Conservation (phyloP, 2,888 invertebrate species). For the Belgica antarctica region DNA sequence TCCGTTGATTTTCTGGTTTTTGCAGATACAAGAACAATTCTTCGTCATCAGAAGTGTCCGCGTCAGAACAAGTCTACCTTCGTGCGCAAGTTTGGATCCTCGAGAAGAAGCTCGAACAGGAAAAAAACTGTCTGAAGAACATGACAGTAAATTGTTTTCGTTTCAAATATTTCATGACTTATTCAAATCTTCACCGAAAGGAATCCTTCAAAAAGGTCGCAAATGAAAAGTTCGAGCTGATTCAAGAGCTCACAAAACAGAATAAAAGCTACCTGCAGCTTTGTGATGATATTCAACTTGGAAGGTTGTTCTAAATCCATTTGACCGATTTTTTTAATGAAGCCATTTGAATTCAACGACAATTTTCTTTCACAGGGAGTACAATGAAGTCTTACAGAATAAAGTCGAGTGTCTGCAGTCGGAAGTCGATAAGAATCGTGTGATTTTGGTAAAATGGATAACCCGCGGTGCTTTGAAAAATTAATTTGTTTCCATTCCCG, state of each 20-base stretch:
- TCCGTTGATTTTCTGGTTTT: background rate
- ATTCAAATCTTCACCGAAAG: constrained; percentile 5
- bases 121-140: constrained; percentile 49
- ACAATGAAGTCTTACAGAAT: background rate
- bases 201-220: constrained; percentile 50
- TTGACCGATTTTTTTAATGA: background rate
- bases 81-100: constrained; percentile 51
- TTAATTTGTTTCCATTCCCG: background rate
- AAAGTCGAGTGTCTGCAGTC: constrained; percentile 10
- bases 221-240: constrained; percentile 50
- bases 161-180: background rate
- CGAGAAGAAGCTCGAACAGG: constrained; percentile 48
- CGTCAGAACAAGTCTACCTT: constrained; percentile 49
- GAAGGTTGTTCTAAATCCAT: constrained; percentile 48
- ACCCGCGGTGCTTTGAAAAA: background rate
- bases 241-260: constrained; percentile 49
- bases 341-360: background rate
- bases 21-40: background rate
- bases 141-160: constrained; percentile 48
- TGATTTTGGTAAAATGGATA: constrained; percentile 5
- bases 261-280: constrained; percentile 49
- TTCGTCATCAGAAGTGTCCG: constrained; percentile 45
- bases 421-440: constrained; percentile 9
- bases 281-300: constrained; percentile 48
- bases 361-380: background rate